phyloP scores from a whole-genome alignment of 1,140 invertebrate species.

The Atopsyche davidsoni region DNA sequence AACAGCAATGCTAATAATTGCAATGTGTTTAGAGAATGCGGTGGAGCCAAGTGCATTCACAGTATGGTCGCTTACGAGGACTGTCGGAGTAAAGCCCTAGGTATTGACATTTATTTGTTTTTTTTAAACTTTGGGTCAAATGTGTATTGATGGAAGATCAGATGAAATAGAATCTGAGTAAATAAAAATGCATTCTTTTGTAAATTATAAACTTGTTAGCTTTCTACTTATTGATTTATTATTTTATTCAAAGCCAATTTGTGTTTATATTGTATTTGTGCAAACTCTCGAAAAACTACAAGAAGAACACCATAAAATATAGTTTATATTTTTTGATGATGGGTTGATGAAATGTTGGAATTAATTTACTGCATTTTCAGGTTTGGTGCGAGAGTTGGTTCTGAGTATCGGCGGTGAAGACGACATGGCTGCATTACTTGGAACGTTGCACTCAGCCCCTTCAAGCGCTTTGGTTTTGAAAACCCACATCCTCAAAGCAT shows the following conservation, averaged over 20 bases:
- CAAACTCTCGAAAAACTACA: no score
- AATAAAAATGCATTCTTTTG: no score
- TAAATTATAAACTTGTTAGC: neutral
- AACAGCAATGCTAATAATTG: slow-evolving; percentile 80
- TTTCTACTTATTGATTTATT: slow-evolving; percentile 6
- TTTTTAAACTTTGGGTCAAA: no score
- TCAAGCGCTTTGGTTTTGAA: slow-evolving; percentile 75
- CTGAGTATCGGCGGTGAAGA: slow-evolving; percentile 89
- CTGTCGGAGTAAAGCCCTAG: slow-evolving; percentile 73
- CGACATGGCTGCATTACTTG: slow-evolving; percentile 87
- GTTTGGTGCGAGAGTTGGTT: slow-evolving; percentile 80
- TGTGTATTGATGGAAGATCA: no score
- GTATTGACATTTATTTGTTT: no score
- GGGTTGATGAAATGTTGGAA: slow-evolving; percentile 3
- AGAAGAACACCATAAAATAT: no score
- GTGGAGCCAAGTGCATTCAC: slow-evolving; percentile 85
- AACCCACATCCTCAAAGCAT: slow-evolving; percentile 84
- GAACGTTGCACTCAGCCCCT: slow-evolving; percentile 83
- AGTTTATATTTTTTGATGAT: no score
- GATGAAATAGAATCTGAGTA: no score
- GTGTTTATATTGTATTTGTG: neutral
- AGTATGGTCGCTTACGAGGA: slow-evolving; percentile 81
- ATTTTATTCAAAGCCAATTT: neutral
- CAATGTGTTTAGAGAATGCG: slow-evolving; percentile 86
- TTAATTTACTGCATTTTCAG: slow-evolving; percentile 33